Evolutionary conservation across 1,140 invertebrate genomes (phyloP).

Genomic region (Brachystomella parvula): DNA sequence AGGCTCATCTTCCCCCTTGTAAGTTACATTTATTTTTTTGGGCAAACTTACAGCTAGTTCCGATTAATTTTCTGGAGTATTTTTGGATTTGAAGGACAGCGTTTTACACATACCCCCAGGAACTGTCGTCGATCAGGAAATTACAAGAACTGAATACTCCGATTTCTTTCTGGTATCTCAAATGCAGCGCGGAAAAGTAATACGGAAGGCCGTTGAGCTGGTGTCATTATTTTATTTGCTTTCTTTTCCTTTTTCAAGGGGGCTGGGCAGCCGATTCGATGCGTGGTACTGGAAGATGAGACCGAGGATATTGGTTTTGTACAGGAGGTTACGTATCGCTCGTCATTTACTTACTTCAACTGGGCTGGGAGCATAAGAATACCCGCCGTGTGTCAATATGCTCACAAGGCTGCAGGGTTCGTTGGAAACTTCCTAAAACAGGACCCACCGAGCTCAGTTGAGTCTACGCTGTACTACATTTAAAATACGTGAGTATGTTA

Average conservation of each 20-base stretch:
- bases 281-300: constrained; percentile 70
- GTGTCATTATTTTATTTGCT: not conserved
- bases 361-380: constrained; percentile 85
- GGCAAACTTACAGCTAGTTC: too few species aligned
- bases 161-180: constrained; percentile 87
- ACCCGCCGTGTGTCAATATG: constrained; percentile 65
- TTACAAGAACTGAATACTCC: constrained; percentile 66
- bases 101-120: constrained; percentile 72
- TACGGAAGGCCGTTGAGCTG: not conserved
- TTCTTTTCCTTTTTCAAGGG: constrained; percentile 22
- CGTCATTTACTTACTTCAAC: constrained; percentile 90
- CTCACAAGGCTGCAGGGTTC: constrained; percentile 3
- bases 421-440: not conserved
- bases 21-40: too few species aligned
- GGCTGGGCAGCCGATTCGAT: constrained; percentile 78
- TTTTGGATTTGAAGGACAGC: not conserved
- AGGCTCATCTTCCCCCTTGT: constrained; percentile 47
- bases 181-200: constrained; percentile 52
- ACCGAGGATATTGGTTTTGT: constrained; percentile 66
- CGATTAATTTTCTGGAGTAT: not conserved
- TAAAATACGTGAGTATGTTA: too few species aligned
- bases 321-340: constrained; percentile 75
- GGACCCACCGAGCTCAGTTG: not conserved
- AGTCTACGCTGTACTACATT: too few species aligned
- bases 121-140: constrained; percentile 67